phyloP scores from a whole-genome alignment of 1,140 invertebrate genomes.

The Gryon sp. region DNA sequence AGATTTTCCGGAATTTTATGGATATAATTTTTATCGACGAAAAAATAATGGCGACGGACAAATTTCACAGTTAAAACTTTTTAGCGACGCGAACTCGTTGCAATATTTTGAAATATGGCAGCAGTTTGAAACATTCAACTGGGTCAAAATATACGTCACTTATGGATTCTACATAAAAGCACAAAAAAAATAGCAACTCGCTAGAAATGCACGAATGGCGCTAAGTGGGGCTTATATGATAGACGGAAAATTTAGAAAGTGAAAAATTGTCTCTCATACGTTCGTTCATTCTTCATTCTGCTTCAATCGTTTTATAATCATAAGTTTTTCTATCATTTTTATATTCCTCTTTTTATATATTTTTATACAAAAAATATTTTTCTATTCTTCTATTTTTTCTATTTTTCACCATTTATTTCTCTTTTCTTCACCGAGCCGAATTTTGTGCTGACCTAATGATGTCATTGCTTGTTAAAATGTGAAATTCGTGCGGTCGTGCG shows the following conservation, averaged over 20 bases:
- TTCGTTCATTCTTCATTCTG: too few relatives aligned
- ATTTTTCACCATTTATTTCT: too few relatives aligned
- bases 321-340: too few relatives aligned
- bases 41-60: conserved; percentile 18
- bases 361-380: too few relatives aligned
- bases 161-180: conserved; percentile 12
- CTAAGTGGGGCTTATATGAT: not conserved
- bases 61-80: conserved; percentile 13
- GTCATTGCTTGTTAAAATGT: conserved; percentile 21
- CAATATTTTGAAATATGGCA: conserved; percentile 13
- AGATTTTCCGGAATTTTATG: not conserved
- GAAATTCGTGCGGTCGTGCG: conserved; percentile 1
- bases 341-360: too few relatives aligned
- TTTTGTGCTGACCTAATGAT: conserved; percentile 19
- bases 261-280: too few relatives aligned
- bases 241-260: too few relatives aligned
- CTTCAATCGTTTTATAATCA: too few relatives aligned
- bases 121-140: conserved; percentile 18
- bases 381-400: too few relatives aligned
- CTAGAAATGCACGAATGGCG: conserved; percentile 7
- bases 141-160: conserved; percentile 16
- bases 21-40: conserved; percentile 31
- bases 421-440: too few relatives aligned
- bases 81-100: not conserved
- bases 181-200: conserved; percentile 18